phyloP scores from a whole-genome alignment of 2,113 vertebrate genomes.

The Sinocyclocheilus grahami region DNA sequence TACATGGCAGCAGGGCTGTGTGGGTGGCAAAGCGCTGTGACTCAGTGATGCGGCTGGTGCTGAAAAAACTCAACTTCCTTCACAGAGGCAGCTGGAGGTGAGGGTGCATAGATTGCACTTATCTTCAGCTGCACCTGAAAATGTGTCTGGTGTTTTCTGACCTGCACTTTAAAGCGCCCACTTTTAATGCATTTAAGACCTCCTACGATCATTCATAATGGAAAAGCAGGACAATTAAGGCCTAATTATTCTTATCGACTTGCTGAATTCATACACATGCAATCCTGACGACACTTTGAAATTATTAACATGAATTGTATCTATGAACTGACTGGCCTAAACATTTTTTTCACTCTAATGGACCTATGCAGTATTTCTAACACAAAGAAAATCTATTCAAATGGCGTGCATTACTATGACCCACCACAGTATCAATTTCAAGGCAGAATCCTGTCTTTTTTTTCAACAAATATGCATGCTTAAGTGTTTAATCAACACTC shows the following conservation, averaged over 20 bases:
- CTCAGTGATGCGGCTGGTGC: constrained; percentile 59
- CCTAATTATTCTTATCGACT: constrained; percentile 9
- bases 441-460: background rate
- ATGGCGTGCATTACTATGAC: background rate
- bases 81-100: constrained; percentile 32
- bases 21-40: constrained; percentile 59
- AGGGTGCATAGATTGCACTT: constrained; percentile 37
- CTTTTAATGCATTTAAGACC: constrained; percentile 19
- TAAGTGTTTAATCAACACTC: background rate
- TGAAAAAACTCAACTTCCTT: constrained; percentile 41
- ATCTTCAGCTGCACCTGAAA: constrained; percentile 30
- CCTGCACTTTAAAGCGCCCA: constrained; percentile 19
- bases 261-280: background rate
- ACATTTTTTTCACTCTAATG: background rate
- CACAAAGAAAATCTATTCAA: background rate
- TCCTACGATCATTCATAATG: constrained; percentile 24
- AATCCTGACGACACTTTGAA: background rate
- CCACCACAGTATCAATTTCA: background rate
- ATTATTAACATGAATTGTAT: constrained; percentile 11
- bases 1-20: constrained; percentile 53
- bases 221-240: constrained; percentile 3
- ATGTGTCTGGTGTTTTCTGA: background rate
- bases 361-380: background rate
- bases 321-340: background rate
- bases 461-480: constrained; percentile 3